A percentile compares a stretch with the other conserved stretches of the same genome.
Evolutionary conservation across 2,113 vertebrate genomes (phyloP).

Genomic region (Lipophrys pholis): DNA sequence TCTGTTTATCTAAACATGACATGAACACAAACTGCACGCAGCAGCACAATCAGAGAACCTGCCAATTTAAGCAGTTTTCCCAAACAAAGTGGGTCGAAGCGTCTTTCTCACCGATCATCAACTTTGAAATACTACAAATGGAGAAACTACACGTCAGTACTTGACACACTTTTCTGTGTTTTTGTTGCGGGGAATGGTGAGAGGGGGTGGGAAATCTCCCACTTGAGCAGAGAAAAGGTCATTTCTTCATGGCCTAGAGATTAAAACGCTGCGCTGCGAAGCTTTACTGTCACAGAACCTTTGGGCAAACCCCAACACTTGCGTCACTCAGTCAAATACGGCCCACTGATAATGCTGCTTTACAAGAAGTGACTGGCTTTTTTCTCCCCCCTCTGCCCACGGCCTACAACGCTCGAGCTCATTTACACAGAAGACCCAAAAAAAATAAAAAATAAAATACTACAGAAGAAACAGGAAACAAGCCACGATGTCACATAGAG

Average conservation of each 20-base stretch:
- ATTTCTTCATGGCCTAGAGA: slow-evolving; percentile 44
- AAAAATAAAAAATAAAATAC: slow-evolving; percentile 70
- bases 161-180: slow-evolving; percentile 19
- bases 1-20: too few relatives aligned
- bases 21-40: too few relatives aligned
- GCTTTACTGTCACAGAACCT: slow-evolving; percentile 75
- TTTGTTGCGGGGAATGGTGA: slow-evolving; percentile 29
- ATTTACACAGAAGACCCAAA: slow-evolving; percentile 62
- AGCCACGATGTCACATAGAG: slow-evolving; percentile 77
- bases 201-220: slow-evolving; percentile 65
- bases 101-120: slow-evolving; percentile 5
- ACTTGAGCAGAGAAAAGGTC: slow-evolving; percentile 68
- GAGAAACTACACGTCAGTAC: slow-evolving; percentile 12
- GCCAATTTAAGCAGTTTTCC: too few relatives aligned
- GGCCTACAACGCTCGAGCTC: slow-evolving; percentile 46
- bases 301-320: slow-evolving; percentile 80
- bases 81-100: too few relatives aligned
- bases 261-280: slow-evolving; percentile 28
- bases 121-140: slow-evolving; percentile 16
- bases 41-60: too few relatives aligned
- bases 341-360: slow-evolving; percentile 74
- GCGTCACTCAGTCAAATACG: slow-evolving; percentile 81
- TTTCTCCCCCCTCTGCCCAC: slow-evolving; percentile 75
- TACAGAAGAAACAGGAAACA: slow-evolving; percentile 87
- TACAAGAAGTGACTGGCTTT: slow-evolving; percentile 82